Conservation (phyloP, 2,888 invertebrate species). For the Heliconius hortense region DNA sequence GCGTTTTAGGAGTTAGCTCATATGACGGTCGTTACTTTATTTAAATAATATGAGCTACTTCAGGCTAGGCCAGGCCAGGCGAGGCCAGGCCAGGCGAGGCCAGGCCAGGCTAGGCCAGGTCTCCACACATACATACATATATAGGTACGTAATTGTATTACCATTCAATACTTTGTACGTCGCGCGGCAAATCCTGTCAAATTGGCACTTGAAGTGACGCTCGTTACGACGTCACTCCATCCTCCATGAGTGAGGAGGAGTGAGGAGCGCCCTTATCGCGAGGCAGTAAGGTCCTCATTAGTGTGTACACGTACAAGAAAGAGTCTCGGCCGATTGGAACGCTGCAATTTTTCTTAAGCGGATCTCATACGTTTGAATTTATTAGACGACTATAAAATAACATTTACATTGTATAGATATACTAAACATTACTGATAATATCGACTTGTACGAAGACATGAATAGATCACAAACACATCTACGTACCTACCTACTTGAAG, state of each 20-base stretch:
- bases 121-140: not conserved
- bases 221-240: conserved; percentile 33
- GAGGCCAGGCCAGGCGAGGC: too few relatives aligned
- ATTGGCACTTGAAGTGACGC: conserved; percentile 44
- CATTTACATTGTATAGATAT: too few relatives aligned
- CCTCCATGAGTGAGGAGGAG: not conserved
- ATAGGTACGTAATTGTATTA: conserved; percentile 11
- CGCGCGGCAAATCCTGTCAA: conserved; percentile 44
- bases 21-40: not conserved
- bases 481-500: too few relatives aligned
- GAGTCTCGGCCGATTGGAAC: not conserved
- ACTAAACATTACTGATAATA: too few relatives aligned
- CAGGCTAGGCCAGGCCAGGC: not conserved
- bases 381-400: conserved; percentile 3
- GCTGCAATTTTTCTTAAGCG: conserved; percentile 22
- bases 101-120: not conserved
- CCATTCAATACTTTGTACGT: conserved; percentile 17
- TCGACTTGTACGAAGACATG: too few relatives aligned
- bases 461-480: too few relatives aligned
- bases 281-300: not conserved
- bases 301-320: not conserved
- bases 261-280: conserved; percentile 7
- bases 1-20: not conserved
- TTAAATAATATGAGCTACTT: not conserved
- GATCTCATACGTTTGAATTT: conserved; percentile 15